phyloP scores from a whole-genome alignment of 2,797 vertebrate genomes.

The Xenops minutus region DNA sequence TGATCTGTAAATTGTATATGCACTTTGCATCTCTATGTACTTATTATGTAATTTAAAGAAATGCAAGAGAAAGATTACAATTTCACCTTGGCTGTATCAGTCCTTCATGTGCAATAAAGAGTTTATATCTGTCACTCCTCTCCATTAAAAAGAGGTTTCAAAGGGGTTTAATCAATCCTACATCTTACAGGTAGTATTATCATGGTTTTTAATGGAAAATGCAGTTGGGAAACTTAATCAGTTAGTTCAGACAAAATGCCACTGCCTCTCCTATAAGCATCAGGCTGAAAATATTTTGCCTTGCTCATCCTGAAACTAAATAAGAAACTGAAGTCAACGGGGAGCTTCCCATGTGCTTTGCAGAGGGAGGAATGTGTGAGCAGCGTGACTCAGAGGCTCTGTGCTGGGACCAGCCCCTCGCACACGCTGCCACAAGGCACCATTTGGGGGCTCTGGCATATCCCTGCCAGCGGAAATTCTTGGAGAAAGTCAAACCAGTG shows the following conservation, averaged over 20 bases:
- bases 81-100: neutral
- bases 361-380: neutral
- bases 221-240: neutral
- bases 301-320: neutral
- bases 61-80: neutral
- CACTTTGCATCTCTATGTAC: neutral
- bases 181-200: neutral
- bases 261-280: neutral
- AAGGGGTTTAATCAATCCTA: neutral
- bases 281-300: neutral
- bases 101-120: neutral
- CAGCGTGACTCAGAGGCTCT: neutral
- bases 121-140: neutral
- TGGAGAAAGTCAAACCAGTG: neutral
- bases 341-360: neutral
- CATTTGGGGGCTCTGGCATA: neutral
- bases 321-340: neutral
- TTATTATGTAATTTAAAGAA: neutral
- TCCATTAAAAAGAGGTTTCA: neutral
- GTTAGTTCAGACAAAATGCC: neutral
- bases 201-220: neutral
- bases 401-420: neutral
- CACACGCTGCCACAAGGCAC: neutral
- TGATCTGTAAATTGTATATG: neutral
- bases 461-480: neutral